phyloP scores from a whole-genome alignment of 2,888 invertebrate genomes.

The Pterostichus niger region DNA sequence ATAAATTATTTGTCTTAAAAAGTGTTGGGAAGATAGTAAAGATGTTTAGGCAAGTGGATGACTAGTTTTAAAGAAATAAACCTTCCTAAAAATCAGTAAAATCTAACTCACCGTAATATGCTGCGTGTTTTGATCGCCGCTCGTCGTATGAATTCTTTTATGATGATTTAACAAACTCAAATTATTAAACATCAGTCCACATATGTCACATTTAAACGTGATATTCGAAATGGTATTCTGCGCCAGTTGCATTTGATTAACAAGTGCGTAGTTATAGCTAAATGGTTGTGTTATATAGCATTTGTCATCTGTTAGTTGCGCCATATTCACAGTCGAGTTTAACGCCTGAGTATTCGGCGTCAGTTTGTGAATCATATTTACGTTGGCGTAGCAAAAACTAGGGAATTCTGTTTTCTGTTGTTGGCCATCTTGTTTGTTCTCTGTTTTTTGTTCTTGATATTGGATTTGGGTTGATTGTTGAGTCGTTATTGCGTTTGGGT shows the following conservation, averaged over 20 bases:
- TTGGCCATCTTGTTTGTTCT: slow-evolving; percentile 70
- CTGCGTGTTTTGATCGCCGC: slow-evolving; percentile 75
- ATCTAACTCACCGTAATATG: slow-evolving; percentile 55
- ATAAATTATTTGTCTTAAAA: too few relatives aligned
- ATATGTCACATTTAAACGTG: slow-evolving; percentile 93
- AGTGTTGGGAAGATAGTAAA: too few relatives aligned
- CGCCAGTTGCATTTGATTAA: slow-evolving; percentile 91
- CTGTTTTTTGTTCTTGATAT: slow-evolving; percentile 73
- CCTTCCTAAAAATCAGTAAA: too few relatives aligned
- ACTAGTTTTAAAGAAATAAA: too few relatives aligned
- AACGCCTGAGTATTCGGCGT: slow-evolving; percentile 74
- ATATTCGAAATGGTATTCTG: slow-evolving; percentile 89
- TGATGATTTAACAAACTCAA: slow-evolving; percentile 91
- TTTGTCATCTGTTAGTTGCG: slow-evolving; percentile 84
- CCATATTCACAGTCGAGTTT: slow-evolving; percentile 83
- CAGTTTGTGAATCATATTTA: slow-evolving; percentile 84
- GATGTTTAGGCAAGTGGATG: too few relatives aligned
- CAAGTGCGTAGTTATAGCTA: slow-evolving; percentile 89
- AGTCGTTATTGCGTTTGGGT: slow-evolving; percentile 76
- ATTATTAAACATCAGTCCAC: slow-evolving; percentile 91
- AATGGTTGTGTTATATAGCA: slow-evolving; percentile 88
- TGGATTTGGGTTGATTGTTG: slow-evolving; percentile 72
- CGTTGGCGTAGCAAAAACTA: slow-evolving; percentile 85
- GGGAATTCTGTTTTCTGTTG: slow-evolving; percentile 80
- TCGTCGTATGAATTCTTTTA: slow-evolving; percentile 88